Evolutionary conservation across 1,140 invertebrate species (phyloP).

Genomic region (Pachypeltis micranthus): DNA sequence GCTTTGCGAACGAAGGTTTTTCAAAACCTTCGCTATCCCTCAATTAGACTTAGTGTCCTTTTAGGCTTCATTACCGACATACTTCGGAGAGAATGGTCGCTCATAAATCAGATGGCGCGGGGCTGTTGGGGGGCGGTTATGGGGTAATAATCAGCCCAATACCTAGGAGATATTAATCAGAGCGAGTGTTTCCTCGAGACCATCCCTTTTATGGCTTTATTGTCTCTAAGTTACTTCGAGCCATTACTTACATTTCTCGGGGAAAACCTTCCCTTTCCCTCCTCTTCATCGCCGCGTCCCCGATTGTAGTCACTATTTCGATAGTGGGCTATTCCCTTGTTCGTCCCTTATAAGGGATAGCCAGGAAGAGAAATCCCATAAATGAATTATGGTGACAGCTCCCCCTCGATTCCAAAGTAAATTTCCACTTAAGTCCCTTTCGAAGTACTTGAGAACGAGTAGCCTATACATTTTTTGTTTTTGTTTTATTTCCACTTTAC

Average conservation of each 20-base stretch:
- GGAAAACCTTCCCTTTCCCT: neutral
- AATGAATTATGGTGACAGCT: too few species aligned
- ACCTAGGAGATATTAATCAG: conserved; percentile 6
- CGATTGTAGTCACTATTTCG: too few species aligned
- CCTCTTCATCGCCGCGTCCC: neutral
- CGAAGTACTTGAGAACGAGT: too few species aligned
- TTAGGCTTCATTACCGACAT: conserved; percentile 8
- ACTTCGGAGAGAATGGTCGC: neutral
- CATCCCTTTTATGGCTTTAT: conserved; percentile 4
- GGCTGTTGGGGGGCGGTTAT: neutral
- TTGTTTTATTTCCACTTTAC: too few species aligned
- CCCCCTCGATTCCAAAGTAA: too few species aligned
- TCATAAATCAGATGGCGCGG: conserved; percentile 6
- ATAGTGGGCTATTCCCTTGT: too few species aligned
- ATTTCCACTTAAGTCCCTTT: too few species aligned
- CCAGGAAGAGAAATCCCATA: too few species aligned
- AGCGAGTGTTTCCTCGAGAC: neutral
- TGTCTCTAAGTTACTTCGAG: conserved; percentile 4
- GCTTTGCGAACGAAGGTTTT: too few species aligned
- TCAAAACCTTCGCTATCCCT: too few species aligned
- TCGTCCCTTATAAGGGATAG: too few species aligned
- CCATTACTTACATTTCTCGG: conserved; percentile 1
- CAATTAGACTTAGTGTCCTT: conserved; percentile 9
- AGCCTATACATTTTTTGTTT: too few species aligned
- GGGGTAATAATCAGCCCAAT: conserved; percentile 5